phyloP scores from a whole-genome alignment of 2,797 vertebrate species.

The Urocyon cinereoargenteus region DNA sequence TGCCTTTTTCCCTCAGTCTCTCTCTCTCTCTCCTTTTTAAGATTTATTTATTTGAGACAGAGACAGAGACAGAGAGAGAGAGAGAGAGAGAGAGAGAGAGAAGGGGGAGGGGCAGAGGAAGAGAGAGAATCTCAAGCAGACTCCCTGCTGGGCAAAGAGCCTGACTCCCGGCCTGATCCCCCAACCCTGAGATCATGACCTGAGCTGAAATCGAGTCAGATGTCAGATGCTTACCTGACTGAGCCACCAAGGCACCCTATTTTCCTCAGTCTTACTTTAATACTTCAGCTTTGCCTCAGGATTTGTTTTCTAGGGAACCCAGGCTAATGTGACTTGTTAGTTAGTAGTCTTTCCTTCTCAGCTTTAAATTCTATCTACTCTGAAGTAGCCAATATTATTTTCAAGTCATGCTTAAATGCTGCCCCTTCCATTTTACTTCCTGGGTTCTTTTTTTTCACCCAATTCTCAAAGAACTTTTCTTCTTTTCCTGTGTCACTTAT shows the following conservation, averaged over 20 bases:
- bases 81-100: too few species aligned
- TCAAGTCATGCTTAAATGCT: not conserved
- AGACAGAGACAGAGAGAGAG: too few species aligned
- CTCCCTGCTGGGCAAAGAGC: too few species aligned
- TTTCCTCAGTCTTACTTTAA: not conserved
- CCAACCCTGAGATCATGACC: too few species aligned
- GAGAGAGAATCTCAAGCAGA: too few species aligned
- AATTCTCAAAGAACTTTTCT: not conserved
- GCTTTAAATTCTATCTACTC: not conserved
- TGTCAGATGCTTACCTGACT: too few species aligned
- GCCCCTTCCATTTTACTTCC: constrained; percentile 14
- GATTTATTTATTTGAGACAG: too few species aligned
- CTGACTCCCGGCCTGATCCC: too few species aligned
- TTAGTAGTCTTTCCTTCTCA: constrained; percentile 8
- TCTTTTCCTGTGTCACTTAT: not conserved
- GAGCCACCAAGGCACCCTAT: not conserved
- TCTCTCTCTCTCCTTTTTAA: too few species aligned
- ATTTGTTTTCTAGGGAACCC: not conserved
- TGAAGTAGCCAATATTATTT: constrained; percentile 5
- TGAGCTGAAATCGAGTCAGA: too few species aligned
- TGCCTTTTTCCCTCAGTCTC: not conserved
- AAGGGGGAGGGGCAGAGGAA: too few species aligned
- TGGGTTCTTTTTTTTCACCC: not conserved
- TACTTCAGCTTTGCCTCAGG: not conserved
- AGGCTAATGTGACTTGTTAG: not conserved